Base-by-base conservation (phyloP, 2,888 invertebrate genomes). In the Leucophenga maculata region DNA sequence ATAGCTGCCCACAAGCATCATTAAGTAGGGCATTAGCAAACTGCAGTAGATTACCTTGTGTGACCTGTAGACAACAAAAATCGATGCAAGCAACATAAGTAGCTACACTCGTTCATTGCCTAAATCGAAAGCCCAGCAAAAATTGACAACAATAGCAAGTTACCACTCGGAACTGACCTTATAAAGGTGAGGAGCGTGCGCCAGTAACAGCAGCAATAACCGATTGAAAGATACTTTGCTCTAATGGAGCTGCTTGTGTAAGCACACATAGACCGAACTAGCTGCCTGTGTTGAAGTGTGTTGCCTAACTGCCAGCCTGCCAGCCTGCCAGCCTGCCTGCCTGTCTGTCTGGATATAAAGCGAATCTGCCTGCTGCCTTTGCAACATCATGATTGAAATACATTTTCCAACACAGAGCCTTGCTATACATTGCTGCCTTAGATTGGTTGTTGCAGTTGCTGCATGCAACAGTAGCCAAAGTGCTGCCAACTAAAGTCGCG, bases 181-280 rank as follows among this genome's bases (percentile, higher is more conserved):
- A 77, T 83, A 78, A 76, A 84, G 84, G 85, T 85, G 86, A 84
- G 84, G 82, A 86, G 84, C 84, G 85, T 84, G 85, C 84, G 80
- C 84, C 79, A 73, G 39, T 9, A 11, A 11, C 39, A 11, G 18
- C 16, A 11, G 6, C 50, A 50, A 18, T 18, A 13, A n/a, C 2
- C 48, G 48, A 46, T 22, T n/a, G 26, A 46, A 46, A 18, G 62
- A 64, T 64, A 20, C 48, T 14, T 48, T 11, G 26, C 39, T 39
- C 39, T 3, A 11, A 11, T 1, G 8, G 39, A 3, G 39, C 39
- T 39, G 16, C 26, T 50, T 64, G 62, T 64, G 26, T 64, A 64
- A 64, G 62, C 62, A 13, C 46, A n/a, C n/a, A 18, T 18, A n/a
- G 26, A n/a, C n/a, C n/a, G n/a, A n/a, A n/a, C 26, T 8, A n/a